A percentile compares a stretch with the other conserved stretches of the same genome.
Evolutionary conservation across 1,140 invertebrate genomes (phyloP).

Genomic region (Cherax destructor): DNA sequence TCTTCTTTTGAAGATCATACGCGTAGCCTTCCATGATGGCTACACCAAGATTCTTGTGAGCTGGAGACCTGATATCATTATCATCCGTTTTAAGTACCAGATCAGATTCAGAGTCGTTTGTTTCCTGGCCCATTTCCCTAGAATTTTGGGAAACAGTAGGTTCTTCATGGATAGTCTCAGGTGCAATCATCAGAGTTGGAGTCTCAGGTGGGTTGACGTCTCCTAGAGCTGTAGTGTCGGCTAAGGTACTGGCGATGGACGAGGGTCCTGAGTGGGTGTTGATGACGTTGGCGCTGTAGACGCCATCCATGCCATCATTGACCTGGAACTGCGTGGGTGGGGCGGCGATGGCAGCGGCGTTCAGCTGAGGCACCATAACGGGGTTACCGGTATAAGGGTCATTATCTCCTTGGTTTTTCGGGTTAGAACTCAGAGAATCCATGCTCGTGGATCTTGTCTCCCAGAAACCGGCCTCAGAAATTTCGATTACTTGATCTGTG

Average conservation of each 20-base stretch:
- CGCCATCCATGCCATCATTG: slow-evolving; percentile 62
- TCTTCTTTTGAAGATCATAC: slow-evolving; percentile 69
- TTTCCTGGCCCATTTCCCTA: neutral
- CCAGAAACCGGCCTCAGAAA: slow-evolving; percentile 72
- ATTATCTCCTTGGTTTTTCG: slow-evolving; percentile 32
- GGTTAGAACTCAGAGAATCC: neutral
- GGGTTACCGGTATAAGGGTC: slow-evolving; percentile 54
- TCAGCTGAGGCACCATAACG: slow-evolving; percentile 61
- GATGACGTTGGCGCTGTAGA: slow-evolving; percentile 57
- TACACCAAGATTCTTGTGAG: slow-evolving; percentile 70
- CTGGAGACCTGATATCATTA: neutral
- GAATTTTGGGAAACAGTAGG: neutral
- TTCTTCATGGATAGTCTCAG: slow-evolving; percentile 53
- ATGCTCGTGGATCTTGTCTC: slow-evolving; percentile 48
- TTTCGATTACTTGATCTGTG: slow-evolving; percentile 69
- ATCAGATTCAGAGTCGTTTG: neutral
- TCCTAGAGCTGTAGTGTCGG: slow-evolving; percentile 8
- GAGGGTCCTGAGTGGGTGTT: slow-evolving; percentile 64
- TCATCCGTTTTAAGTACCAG: neutral
- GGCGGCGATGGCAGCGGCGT: slow-evolving; percentile 52
- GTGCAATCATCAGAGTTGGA: neutral
- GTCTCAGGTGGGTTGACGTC: neutral
- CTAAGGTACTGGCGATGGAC: slow-evolving; percentile 49
- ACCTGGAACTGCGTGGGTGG: slow-evolving; percentile 58
- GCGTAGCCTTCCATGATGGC: slow-evolving; percentile 73